A percentile compares a stretch with the other conserved stretches of the same genome.
Evolutionary conservation across 2,888 invertebrate genomes (phyloP).

Genomic region (Lasioglossum zephyrum): DNA sequence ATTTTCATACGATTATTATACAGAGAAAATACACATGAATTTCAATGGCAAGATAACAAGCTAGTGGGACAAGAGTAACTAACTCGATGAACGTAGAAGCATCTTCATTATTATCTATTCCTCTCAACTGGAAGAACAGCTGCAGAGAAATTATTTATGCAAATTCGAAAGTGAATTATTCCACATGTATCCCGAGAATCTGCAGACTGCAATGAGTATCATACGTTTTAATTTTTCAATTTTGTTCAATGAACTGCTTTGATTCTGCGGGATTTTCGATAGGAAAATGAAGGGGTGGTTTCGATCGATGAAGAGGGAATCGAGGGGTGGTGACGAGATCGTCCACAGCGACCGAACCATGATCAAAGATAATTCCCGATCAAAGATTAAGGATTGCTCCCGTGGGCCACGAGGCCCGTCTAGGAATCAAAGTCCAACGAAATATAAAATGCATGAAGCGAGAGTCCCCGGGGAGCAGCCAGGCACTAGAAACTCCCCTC

Average conservation of each 20-base stretch:
- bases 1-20: background rate
- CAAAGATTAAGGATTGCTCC: conserved; percentile 82
- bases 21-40: background rate
- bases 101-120: background rate
- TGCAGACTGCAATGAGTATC: background rate
- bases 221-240: background rate
- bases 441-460: conserved; percentile 84
- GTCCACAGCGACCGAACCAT: conserved; percentile 72
- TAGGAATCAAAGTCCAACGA: conserved; percentile 82
- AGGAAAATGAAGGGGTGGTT: background rate
- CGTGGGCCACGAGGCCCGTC: conserved; percentile 72
- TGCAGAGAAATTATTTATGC: background rate
- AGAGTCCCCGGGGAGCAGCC: conserved; percentile 72
- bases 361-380: conserved; percentile 83
- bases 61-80: background rate
- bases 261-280: background rate
- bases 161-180: background rate
- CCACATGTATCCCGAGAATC: background rate
- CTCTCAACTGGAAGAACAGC: background rate
- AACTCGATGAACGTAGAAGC: background rate
- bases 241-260: background rate
- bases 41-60: background rate
- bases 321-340: conserved; percentile 28
- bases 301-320: conserved; percentile 44
- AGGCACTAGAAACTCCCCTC: conserved; percentile 35